Percentiles rank a stretch among this genome's conserved stretches.
These are phyloP conservation scores for Trichogramma evanescens DNA, from an alignment of 2,888 invertebrate genomes.

Conservation along the genomic window DNA sequence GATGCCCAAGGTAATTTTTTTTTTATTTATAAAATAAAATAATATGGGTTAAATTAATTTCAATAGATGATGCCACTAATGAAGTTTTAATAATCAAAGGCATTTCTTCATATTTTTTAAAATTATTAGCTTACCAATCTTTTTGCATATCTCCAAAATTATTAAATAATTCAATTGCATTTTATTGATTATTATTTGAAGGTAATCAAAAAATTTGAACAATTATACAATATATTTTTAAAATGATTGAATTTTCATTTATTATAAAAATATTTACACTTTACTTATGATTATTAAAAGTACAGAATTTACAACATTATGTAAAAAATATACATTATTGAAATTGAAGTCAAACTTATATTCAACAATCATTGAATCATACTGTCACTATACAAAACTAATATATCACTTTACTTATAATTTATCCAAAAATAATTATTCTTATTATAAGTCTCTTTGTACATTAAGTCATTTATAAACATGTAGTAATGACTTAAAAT, in stretches of 20 bases:
- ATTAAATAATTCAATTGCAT: not conserved
- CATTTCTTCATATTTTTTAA: not conserved
- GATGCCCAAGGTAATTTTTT: no score
- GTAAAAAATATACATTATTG: not conserved
- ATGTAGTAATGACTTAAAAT: not conserved
- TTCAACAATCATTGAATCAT: no score
- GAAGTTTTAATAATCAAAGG: not conserved
- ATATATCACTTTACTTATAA: no score
- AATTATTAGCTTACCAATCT: not conserved
- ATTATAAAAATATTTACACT: not conserved
- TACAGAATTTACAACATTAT: not conserved
- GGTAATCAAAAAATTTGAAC: no score
- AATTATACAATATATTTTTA: no score
- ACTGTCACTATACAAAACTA: no score
- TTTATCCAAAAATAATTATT: not conserved
- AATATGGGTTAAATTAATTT: no score
- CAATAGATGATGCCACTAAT: no score
- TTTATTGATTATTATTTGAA: slow-evolving; percentile 1
- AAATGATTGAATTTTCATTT: not conserved
- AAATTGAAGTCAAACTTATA: no score
- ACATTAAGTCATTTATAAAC: not conserved
- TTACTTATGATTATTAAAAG: not conserved
- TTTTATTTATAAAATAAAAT: no score
- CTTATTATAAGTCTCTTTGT: not conserved
- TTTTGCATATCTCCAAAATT: not conserved